Evolutionary conservation across 64 coral and sea anemone species (phyloP).

Genomic region (Porites australiensis): DNA sequence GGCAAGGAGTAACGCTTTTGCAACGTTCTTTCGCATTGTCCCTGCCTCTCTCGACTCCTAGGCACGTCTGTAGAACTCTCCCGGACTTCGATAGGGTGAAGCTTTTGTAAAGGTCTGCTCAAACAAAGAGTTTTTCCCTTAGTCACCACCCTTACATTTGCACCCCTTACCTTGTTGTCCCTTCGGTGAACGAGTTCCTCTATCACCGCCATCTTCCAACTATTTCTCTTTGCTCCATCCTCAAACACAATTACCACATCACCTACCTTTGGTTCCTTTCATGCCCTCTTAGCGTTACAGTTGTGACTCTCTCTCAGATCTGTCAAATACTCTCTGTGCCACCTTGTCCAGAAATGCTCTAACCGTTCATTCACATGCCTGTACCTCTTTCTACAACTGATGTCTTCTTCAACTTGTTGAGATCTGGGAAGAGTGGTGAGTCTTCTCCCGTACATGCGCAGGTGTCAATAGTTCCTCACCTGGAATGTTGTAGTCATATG

Average conservation of each 20-base stretch:
- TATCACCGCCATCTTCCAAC: slow-evolving; percentile 38
- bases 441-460: too few relatives aligned
- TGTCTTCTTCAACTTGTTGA: too few relatives aligned
- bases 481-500: neutral
- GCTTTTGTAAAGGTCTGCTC: slow-evolving; percentile 23
- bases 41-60: too few relatives aligned
- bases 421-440: too few relatives aligned
- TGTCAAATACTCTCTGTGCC: slow-evolving; percentile 36
- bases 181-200: slow-evolving; percentile 16
- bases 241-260: slow-evolving; percentile 33
- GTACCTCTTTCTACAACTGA: neutral
- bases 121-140: slow-evolving; percentile 2
- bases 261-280: slow-evolving; percentile 13
- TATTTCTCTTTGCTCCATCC: slow-evolving; percentile 26
- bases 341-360: slow-evolving; percentile 31
- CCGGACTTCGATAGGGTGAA: slow-evolving; percentile 3
- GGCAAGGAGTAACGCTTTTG: neutral
- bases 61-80: neutral
- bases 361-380: neutral
- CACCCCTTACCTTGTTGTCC: slow-evolving; percentile 18
- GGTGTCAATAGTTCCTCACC: too few relatives aligned
- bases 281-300: neutral
- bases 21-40: neutral
- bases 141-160: slow-evolving; percentile 25
- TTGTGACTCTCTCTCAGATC: slow-evolving; percentile 7